Base-by-base conservation (phyloP, 2,113 vertebrate genomes). In the Aepyceros melampus region DNA sequence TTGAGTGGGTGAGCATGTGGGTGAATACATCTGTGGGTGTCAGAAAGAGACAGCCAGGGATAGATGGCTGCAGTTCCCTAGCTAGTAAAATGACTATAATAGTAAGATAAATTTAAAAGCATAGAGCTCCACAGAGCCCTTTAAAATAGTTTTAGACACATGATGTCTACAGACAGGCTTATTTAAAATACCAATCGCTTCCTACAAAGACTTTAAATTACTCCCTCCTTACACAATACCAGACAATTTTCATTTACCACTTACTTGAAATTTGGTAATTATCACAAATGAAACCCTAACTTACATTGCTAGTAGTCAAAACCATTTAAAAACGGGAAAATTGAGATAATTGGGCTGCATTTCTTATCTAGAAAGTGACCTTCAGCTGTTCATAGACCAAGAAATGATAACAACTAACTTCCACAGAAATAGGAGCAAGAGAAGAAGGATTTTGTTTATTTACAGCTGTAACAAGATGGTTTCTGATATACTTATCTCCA, bases 21-120 rank as follows among this genome's bases (percentile, higher is more conserved):
- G 99, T 47, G 92, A 98, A 97, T 83, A 93, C 98, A 98, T 98
- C 98, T 98, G 99, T 97, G 98, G 99, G 99, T 98, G 99, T 99
- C 94, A 98, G 98, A 97, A 98, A 96, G 96, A 99, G 98, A 98
- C 98, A 98, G 98, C 98, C 93, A 85, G 96, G 95, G 97, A 98
- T 82, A 97, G 97, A 98, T 98, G 97, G 98, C 98, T 98, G 95
- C 91, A 98, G 97, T 98, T 98, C 98, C 85, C 89, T 87, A 97
- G 89, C 98, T 98, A 98, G 98, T 16, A 85, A 98, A 99, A 98
- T 97, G 96, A 97, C 98, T 98, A 51, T 53, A 95, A 98, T 93
- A 98, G 98, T 95, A 96, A 98, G 98, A 97, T 74, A 89, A 62
- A 98, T 98, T 97, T 98, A 98, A 99, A 98, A 98, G 95, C 31